Conservation (phyloP, 2,888 invertebrate species). For the Dysmachus trigonus region DNA sequence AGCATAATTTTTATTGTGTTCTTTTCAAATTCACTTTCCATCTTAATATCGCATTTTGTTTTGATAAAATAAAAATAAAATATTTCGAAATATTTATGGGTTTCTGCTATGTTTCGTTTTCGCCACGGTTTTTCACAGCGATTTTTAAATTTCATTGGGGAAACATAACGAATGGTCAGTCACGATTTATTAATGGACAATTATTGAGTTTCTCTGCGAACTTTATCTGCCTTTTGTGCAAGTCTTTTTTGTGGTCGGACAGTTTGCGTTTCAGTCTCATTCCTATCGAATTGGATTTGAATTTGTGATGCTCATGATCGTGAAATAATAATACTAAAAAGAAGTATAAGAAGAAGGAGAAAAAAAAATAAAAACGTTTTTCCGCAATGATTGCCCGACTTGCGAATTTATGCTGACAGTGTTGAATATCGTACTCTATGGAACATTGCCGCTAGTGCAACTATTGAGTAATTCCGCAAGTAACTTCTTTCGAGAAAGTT, state of each 20-base stretch:
- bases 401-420: not conserved
- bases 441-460: not conserved
- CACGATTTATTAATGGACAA: constrained; percentile 26
- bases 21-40: not conserved
- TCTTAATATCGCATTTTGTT: not conserved
- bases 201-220: not conserved
- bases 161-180: constrained; percentile 8
- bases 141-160: not conserved
- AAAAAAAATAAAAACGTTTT: not conserved
- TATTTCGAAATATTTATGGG: not conserved
- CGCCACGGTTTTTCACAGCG: not conserved
- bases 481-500: constrained; percentile 12
- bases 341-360: not conserved
- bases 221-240: not conserved
- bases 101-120: not conserved
- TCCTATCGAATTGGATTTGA: not conserved
- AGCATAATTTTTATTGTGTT: not conserved
- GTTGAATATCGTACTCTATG: not conserved
- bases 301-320: constrained; percentile 18
- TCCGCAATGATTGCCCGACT: not conserved
- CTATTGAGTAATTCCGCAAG: not conserved
- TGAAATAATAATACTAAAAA: not conserved
- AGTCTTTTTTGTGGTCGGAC: not conserved
- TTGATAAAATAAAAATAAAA: not conserved
- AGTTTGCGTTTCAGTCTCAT: not conserved